Percentiles rank a stretch among this genome's conserved stretches.
phyloP scores from a whole-genome alignment of 92 coral and sea anemone genomes.

The Blastomussa wellsi region DNA sequence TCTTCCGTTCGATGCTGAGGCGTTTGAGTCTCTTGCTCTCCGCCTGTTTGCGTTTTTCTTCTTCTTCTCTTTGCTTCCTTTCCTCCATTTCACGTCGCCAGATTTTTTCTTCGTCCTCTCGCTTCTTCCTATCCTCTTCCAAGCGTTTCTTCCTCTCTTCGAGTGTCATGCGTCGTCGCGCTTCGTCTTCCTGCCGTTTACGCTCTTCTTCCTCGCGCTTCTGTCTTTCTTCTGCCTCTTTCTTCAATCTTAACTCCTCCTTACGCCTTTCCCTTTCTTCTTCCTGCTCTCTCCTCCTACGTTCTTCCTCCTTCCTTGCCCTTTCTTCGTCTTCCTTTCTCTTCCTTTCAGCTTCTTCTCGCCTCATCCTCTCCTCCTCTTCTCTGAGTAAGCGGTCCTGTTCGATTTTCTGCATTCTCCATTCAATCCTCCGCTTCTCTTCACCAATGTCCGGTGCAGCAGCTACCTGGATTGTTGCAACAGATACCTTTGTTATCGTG shows the following conservation, averaged over 20 bases:
- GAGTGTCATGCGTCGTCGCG: conserved; percentile 18
- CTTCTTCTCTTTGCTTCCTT: conserved; percentile 41
- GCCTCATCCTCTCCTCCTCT: conserved; percentile 51
- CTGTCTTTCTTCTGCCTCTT: conserved; percentile 48
- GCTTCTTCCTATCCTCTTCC: conserved; percentile 48
- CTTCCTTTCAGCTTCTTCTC: conserved; percentile 51
- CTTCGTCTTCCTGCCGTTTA: conserved; percentile 18
- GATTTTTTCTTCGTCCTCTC: conserved; percentile 32
- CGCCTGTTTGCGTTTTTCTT: conserved; percentile 36
- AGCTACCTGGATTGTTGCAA: conserved; percentile 3
- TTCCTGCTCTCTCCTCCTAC: conserved; percentile 38
- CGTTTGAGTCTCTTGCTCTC: conserved; percentile 38
- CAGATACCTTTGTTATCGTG: not conserved
- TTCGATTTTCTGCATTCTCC: conserved; percentile 38
- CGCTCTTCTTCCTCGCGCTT: conserved; percentile 27
- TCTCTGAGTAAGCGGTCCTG: conserved; percentile 29
- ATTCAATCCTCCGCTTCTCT: conserved; percentile 31
- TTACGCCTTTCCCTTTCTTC: conserved; percentile 46
- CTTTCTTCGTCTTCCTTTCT: conserved; percentile 59
- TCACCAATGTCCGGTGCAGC: conserved; percentile 1
- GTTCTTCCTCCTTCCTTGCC: conserved; percentile 40
- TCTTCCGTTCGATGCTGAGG: conserved; percentile 20
- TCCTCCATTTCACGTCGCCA: conserved; percentile 42
- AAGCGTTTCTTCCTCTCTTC: conserved; percentile 31
- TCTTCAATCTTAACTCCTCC: conserved; percentile 47